Evolutionary conservation across 2,888 invertebrate genomes (phyloP).

Genomic region (Polyommatus iphigenia): DNA sequence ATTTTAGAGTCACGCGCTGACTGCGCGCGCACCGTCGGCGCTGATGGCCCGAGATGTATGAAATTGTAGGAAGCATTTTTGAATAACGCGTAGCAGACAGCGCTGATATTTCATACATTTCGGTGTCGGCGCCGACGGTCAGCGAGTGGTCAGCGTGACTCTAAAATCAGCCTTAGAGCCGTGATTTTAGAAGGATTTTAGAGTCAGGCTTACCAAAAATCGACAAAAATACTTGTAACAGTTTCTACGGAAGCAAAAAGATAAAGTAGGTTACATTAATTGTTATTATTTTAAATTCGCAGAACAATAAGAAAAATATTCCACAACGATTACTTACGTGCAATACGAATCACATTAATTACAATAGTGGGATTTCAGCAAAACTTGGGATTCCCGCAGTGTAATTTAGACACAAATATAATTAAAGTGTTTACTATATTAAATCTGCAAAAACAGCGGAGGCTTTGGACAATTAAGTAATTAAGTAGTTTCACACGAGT

Average conservation of each 20-base stretch:
- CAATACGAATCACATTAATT: background rate
- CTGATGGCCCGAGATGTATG: too few relatives aligned
- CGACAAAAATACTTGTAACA: background rate
- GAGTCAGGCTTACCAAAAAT: background rate
- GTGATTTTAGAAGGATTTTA: background rate
- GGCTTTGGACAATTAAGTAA: background rate
- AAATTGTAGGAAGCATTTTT: too few relatives aligned
- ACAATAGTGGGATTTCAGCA: background rate
- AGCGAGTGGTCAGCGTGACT: too few relatives aligned
- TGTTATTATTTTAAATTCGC: background rate
- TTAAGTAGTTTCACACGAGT: background rate
- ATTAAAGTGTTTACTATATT: background rate
- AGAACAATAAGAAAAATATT: conserved; percentile 9
- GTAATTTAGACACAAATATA: background rate
- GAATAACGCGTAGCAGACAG: too few relatives aligned
- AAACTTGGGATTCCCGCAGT: background rate
- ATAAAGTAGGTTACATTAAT: background rate
- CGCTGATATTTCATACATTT: too few relatives aligned
- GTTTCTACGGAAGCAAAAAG: background rate
- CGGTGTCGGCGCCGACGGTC: too few relatives aligned
- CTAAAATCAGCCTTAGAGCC: too few relatives aligned
- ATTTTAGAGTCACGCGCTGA: too few relatives aligned
- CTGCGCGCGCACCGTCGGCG: too few relatives aligned
- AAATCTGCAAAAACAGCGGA: background rate
- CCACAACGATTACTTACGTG: background rate